phyloP scores from a whole-genome alignment of 2,888 invertebrate species.

The Deilephila elpenor region DNA sequence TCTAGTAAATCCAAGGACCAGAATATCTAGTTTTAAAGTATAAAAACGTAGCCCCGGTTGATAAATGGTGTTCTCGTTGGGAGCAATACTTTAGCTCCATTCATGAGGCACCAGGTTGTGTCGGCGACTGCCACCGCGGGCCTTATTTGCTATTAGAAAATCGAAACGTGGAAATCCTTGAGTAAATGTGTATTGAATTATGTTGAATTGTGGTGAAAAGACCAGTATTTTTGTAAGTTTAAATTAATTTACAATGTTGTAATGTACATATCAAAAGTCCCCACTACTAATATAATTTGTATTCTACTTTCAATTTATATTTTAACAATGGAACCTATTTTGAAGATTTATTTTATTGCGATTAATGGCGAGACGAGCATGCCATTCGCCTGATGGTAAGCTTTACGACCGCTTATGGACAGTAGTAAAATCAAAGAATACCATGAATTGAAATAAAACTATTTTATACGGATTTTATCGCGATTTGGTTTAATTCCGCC shows the following conservation, averaged over 20 bases:
- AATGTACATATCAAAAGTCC: too few species aligned
- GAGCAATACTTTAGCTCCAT: slow-evolving; percentile 40
- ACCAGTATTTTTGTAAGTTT: not conserved
- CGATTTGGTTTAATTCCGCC: too few species aligned
- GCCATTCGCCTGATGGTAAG: not conserved
- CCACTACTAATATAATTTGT: too few species aligned
- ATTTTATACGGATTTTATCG: too few species aligned
- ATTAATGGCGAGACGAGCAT: too few species aligned
- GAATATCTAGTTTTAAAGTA: not conserved
- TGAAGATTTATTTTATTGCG: too few species aligned
- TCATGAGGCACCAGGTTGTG: slow-evolving; percentile 37
- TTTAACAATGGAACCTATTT: too few species aligned
- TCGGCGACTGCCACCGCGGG: not conserved
- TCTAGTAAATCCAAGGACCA: too few species aligned
- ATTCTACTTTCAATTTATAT: too few species aligned
- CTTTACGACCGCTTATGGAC: not conserved
- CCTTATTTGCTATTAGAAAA: not conserved
- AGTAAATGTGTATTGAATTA: too few species aligned
- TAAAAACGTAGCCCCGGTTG: slow-evolving; percentile 39
- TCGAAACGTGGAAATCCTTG: not conserved
- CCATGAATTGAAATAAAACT: too few species aligned
- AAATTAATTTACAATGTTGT: not conserved
- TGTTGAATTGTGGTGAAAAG: too few species aligned
- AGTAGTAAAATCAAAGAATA: not conserved
- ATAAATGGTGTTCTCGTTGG: slow-evolving; percentile 48